Percentiles rank a stretch among this genome's conserved stretches.
These are phyloP conservation scores for Drosophila lacicola DNA, from an alignment of 2,888 invertebrate genomes.

Conservation along the genomic window DNA sequence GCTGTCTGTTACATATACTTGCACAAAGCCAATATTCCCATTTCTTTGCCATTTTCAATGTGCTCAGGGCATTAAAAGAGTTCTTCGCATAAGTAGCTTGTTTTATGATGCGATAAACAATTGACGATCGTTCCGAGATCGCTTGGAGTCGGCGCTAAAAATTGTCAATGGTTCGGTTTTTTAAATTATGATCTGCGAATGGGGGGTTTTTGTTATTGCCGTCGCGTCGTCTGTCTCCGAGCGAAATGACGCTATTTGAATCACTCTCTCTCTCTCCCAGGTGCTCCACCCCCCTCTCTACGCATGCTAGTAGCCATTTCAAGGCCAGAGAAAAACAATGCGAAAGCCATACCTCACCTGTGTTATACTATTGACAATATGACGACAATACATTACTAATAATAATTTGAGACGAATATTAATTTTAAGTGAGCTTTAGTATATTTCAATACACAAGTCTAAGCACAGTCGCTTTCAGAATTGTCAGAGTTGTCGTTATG, in stretches of 20 bases:
- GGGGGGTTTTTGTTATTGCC: slow-evolving; percentile 20
- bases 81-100: slow-evolving; percentile 28
- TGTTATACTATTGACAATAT: slow-evolving; percentile 31
- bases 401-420: slow-evolving; percentile 7
- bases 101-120: slow-evolving; percentile 34
- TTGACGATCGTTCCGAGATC: slow-evolving; percentile 36
- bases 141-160: slow-evolving; percentile 4
- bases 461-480: not conserved
- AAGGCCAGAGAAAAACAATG: slow-evolving; percentile 43
- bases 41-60: no score
- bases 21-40: no score
- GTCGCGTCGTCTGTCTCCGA: not conserved
- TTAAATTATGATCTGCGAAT: slow-evolving; percentile 23
- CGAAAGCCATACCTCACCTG: slow-evolving; percentile 33
- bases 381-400: slow-evolving; percentile 17
- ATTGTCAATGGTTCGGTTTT: slow-evolving; percentile 13
- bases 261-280: not conserved
- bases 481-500: not conserved
- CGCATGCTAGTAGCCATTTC: slow-evolving; percentile 3
- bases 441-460: slow-evolving; percentile 8
- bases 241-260: not conserved
- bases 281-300: not conserved
- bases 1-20: no score
- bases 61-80: not conserved
- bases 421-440: slow-evolving; percentile 3